Percentiles rank a stretch among this genome's conserved stretches.
These are phyloP conservation scores for Mizuhopecten yessoensis DNA, from an alignment of 1,140 invertebrate species.

Conservation along the genomic window DNA sequence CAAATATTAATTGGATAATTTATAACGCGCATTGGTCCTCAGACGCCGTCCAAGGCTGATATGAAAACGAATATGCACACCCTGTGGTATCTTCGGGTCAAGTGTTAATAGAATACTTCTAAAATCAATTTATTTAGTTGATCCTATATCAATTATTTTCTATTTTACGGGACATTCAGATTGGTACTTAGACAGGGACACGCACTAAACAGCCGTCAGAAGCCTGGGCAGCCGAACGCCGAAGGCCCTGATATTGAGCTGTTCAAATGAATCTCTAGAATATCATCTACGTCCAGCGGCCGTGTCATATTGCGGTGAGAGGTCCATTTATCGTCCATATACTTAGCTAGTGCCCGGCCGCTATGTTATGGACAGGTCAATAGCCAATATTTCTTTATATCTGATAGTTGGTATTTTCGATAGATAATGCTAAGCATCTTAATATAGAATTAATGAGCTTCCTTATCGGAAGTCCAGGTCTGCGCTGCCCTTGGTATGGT, in stretches of 20 bases:
- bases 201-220: not conserved
- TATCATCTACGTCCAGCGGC: not conserved
- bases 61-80: not conserved
- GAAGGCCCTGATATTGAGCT: not conserved
- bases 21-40: too few species aligned
- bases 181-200: not conserved
- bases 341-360: not conserved
- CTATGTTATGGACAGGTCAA: conserved; percentile 17
- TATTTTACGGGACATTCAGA: not conserved
- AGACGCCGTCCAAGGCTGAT: too few species aligned
- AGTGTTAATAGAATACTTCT: not conserved
- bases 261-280: not conserved
- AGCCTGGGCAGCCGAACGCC: not conserved
- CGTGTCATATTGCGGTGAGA: not conserved
- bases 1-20: too few species aligned
- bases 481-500: not conserved
- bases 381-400: conserved; percentile 1
- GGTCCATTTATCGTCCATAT: conserved; percentile 14
- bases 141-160: not conserved
- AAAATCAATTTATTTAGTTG: not conserved
- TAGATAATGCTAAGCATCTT: not conserved
- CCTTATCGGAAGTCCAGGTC: not conserved
- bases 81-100: not conserved
- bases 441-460: conserved; percentile 3
- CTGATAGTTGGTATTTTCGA: not conserved